These are phyloP conservation scores for Pterocles orientalis DNA, from an alignment of 2,113 vertebrate genomes.

Conservation along the genomic window DNA sequence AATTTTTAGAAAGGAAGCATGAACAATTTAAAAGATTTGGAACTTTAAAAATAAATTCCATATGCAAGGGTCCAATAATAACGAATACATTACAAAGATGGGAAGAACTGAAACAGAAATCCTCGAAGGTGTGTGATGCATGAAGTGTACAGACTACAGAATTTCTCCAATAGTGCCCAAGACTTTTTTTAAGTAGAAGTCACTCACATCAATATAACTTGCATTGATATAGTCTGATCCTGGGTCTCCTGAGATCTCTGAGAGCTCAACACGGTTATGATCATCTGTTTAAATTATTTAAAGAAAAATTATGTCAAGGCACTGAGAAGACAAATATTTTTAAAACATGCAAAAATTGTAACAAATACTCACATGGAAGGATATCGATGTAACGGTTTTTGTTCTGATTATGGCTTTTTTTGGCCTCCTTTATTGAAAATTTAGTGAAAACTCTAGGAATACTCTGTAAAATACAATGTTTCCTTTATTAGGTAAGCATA, in stretches of 20 bases:
- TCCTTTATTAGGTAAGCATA: neutral
- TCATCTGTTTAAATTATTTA: slow-evolving; percentile 81
- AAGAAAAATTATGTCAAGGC: neutral
- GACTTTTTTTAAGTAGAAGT: neutral
- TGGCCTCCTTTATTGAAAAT: slow-evolving; percentile 89
- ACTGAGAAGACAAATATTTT: neutral
- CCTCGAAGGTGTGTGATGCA: neutral
- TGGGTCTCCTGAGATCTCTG: slow-evolving; percentile 77
- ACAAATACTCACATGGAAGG: slow-evolving; percentile 87
- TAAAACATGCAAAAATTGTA: neutral
- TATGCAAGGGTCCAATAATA: neutral
- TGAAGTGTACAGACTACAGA: neutral
- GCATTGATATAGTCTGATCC: slow-evolving; percentile 95
- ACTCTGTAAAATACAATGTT: slow-evolving; percentile 79
- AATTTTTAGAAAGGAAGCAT: neutral
- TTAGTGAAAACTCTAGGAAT: slow-evolving; percentile 92
- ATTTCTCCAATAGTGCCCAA: neutral
- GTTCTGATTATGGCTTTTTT: slow-evolving; percentile 82
- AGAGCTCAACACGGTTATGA: slow-evolving; percentile 90
- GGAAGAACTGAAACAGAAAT: neutral
- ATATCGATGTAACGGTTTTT: slow-evolving; percentile 98
- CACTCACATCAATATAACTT: slow-evolving; percentile 93
- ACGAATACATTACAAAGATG: neutral
- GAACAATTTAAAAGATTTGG: neutral
- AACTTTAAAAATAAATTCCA: neutral